phyloP scores from a whole-genome alignment of 2,113 vertebrate genomes.

The Struthio camelus region DNA sequence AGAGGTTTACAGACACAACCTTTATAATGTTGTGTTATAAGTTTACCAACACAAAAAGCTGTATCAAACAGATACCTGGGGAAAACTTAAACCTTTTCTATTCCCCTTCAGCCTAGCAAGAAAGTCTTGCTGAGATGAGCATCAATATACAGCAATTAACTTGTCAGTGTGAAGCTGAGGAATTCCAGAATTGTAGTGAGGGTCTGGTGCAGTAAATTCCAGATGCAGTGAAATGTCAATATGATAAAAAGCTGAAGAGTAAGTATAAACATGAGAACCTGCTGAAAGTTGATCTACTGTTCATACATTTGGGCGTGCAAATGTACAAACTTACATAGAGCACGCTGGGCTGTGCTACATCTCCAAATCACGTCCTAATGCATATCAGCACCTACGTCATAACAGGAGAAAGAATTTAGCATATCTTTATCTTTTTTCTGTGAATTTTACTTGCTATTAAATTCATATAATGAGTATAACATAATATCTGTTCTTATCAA shows the following conservation, averaged over 20 bases:
- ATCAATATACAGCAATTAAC: neutral
- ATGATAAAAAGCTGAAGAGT: neutral
- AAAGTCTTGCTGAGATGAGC: neutral
- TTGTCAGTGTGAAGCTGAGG: neutral
- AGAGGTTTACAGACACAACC: neutral
- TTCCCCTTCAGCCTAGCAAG: neutral
- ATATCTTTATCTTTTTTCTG: neutral
- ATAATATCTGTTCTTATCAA: neutral
- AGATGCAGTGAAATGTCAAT: neutral
- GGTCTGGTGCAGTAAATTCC: neutral
- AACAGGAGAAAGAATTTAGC: neutral
- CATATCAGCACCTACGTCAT: neutral
- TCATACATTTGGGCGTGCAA: neutral
- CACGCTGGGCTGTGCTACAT: neutral
- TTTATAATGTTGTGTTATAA: neutral
- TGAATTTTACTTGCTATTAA: neutral
- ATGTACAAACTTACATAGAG: neutral
- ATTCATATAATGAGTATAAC: neutral
- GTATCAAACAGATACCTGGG: neutral
- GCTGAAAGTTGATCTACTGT: neutral
- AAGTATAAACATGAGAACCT: neutral
- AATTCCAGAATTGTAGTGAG: neutral
- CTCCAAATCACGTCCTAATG: neutral
- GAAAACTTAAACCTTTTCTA: neutral
- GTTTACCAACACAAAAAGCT: neutral